Conservation (phyloP, 2,888 invertebrate species). For the Crematogaster levior region DNA sequence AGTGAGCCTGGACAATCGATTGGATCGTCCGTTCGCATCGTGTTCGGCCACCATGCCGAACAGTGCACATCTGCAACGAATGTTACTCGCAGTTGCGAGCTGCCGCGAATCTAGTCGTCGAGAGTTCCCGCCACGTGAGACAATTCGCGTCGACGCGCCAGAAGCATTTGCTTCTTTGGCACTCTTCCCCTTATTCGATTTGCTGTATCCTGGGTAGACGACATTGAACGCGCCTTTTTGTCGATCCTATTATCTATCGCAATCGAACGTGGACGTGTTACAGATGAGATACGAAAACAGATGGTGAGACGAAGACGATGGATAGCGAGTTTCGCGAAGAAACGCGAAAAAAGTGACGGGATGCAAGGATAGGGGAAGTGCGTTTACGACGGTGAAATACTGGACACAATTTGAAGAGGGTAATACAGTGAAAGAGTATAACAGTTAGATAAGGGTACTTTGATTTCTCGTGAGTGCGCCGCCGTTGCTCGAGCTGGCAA, state of each 20-base stretch:
- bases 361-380: neutral
- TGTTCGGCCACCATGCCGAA: neutral
- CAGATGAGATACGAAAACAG: neutral
- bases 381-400: constrained; percentile 27
- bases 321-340: constrained; percentile 1
- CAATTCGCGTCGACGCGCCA: constrained; percentile 4
- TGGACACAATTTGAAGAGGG: constrained; percentile 22
- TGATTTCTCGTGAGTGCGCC: constrained; percentile 3
- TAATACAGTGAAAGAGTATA: constrained; percentile 35
- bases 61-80: neutral
- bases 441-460: constrained; percentile 27
- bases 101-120: constrained; percentile 26
- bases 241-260: neutral
- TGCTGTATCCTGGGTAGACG: constrained; percentile 29
- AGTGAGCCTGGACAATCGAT: neutral
- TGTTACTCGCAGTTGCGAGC: constrained; percentile 23
- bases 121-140: constrained; percentile 26
- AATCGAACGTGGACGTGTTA: neutral
- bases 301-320: neutral
- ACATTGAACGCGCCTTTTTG: neutral
- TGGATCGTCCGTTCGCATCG: neutral
- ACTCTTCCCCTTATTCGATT: constrained; percentile 5
- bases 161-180: neutral
- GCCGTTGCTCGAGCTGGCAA: neutral
- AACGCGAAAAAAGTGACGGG: constrained; percentile 2